Evolutionary conservation across 2,888 invertebrate species (phyloP).

Genomic region (Eilema caniola): DNA sequence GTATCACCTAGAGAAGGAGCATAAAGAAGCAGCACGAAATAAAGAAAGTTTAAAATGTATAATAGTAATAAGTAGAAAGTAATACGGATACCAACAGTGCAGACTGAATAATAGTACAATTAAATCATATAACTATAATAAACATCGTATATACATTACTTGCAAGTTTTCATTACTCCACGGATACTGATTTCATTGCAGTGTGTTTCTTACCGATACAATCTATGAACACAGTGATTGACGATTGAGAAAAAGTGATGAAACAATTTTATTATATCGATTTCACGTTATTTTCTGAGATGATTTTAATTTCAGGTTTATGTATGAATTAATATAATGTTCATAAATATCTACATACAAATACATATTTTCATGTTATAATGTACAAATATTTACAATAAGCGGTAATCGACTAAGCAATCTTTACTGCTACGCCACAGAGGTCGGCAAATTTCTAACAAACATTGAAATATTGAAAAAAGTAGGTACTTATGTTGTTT

Average conservation of each 20-base stretch:
- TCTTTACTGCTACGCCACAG: too few relatives aligned
- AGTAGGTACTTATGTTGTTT: too few relatives aligned
- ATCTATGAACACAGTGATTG: background rate
- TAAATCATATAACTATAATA: background rate
- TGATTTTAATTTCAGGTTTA: too few relatives aligned
- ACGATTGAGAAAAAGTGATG: background rate
- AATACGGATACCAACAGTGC: constrained; percentile 1
- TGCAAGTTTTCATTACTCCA: background rate
- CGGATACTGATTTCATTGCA: background rate
- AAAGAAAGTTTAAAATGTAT: background rate
- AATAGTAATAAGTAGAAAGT: constrained; percentile 4
- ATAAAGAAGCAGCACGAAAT: background rate
- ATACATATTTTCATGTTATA: too few relatives aligned
- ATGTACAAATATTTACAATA: too few relatives aligned
- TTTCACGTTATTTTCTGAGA: too few relatives aligned
- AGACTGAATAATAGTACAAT: background rate
- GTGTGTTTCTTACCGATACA: background rate
- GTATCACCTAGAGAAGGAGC: background rate
- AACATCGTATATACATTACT: background rate
- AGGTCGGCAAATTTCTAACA: too few relatives aligned
- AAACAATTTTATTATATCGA: too few relatives aligned
- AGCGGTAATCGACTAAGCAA: too few relatives aligned
- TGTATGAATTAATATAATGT: too few relatives aligned
- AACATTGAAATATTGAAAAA: too few relatives aligned
- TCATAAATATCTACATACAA: too few relatives aligned